phyloP scores from a whole-genome alignment of 2,888 invertebrate species.

The Calephelis perditalis region DNA sequence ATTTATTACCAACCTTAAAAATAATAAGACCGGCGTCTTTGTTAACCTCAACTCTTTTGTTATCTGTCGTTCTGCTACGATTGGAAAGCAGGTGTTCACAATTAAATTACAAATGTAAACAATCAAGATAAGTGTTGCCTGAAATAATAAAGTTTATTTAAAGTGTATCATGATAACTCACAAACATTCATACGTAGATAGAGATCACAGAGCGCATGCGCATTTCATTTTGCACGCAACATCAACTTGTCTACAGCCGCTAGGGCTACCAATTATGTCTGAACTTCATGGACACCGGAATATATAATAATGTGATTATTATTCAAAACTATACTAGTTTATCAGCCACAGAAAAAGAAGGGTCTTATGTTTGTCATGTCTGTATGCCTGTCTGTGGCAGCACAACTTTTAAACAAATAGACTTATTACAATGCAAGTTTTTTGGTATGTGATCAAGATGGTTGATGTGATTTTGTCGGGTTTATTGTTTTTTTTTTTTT shows the following conservation, averaged over 20 bases:
- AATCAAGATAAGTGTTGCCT: conserved; percentile 2
- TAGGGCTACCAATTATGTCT: neutral
- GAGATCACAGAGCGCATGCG: conserved; percentile 1
- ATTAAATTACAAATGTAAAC: conserved; percentile 12
- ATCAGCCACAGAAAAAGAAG: too few relatives aligned
- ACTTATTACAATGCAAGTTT: too few relatives aligned
- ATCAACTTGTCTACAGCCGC: conserved; percentile 10
- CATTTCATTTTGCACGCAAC: conserved; percentile 11
- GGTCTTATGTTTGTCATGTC: too few relatives aligned
- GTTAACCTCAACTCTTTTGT: neutral
- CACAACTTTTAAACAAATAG: too few relatives aligned
- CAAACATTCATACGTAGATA: conserved; percentile 7
- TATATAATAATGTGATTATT: too few relatives aligned
- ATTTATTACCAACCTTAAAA: neutral
- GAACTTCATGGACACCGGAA: too few relatives aligned
- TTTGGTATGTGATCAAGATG: too few relatives aligned
- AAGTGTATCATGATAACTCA: conserved; percentile 12
- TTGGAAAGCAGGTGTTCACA: conserved; percentile 4
- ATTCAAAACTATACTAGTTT: too few relatives aligned
- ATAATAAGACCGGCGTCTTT: conserved; percentile 14
- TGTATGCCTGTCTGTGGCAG: too few relatives aligned
- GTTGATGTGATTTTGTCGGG: too few relatives aligned
- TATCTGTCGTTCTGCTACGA: conserved; percentile 18
- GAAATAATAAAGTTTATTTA: conserved; percentile 13
- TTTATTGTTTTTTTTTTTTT: too few relatives aligned